Evolutionary conservation across 2,113 vertebrate species (phyloP).

Genomic region (Albula goreensis): DNA sequence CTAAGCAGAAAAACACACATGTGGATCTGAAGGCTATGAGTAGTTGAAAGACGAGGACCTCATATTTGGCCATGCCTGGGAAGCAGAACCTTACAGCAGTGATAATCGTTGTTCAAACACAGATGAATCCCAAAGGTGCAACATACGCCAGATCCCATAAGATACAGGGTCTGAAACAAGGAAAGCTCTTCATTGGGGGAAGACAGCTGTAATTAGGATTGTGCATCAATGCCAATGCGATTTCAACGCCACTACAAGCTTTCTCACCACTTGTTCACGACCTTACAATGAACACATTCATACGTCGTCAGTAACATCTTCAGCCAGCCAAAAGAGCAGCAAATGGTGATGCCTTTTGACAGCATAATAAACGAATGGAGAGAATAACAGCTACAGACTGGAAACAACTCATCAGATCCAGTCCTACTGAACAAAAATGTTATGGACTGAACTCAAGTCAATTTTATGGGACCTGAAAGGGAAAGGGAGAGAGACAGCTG

Average conservation of each 20-base stretch:
- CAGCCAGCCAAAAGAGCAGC: background rate
- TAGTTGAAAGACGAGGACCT: background rate
- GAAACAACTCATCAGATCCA: background rate
- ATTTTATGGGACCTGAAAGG: background rate
- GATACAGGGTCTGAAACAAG: background rate
- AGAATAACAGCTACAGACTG: too few relatives aligned
- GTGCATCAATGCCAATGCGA: background rate
- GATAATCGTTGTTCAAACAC: slow-evolving; percentile 30
- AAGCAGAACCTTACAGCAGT: background rate
- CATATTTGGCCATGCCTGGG: background rate
- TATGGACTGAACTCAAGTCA: background rate
- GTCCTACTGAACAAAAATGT: background rate
- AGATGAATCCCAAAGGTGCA: slow-evolving; percentile 27
- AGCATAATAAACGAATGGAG: background rate
- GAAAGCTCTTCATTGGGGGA: background rate
- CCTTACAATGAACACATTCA: slow-evolving; percentile 50
- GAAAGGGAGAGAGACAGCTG: background rate
- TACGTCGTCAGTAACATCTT: background rate
- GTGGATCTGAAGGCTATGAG: background rate
- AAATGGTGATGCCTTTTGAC: background rate
- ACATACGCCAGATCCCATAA: background rate
- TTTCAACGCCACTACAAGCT: background rate
- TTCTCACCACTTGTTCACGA: slow-evolving; percentile 27
- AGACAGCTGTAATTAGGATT: slow-evolving; percentile 6
- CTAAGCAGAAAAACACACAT: background rate